Conservation (phyloP, 1,140 invertebrate species). For the Agrypnia vestita region DNA sequence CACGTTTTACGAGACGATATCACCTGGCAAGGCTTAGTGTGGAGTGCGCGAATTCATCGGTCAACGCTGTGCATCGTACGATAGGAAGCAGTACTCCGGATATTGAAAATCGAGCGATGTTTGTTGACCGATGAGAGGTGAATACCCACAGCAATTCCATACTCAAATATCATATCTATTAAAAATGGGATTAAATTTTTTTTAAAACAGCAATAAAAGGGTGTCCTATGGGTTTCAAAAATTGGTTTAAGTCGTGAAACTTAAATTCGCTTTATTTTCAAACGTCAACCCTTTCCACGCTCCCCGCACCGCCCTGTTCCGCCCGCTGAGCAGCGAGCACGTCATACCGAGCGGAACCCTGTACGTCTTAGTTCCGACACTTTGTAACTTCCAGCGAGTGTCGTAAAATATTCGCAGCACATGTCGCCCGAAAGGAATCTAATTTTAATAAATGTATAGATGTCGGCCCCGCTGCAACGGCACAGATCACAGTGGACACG, state of each 20-base stretch:
- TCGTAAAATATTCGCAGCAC: slow-evolving; percentile 58
- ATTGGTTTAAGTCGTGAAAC: neutral
- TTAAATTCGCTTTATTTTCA: neutral
- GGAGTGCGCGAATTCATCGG: too few species aligned
- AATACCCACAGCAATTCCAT: too few species aligned
- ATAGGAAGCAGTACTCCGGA: too few species aligned
- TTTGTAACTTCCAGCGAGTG: slow-evolving; percentile 29
- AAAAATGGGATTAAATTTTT: too few species aligned
- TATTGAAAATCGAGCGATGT: too few species aligned
- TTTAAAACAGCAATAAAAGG: too few species aligned
- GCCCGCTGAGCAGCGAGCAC: neutral
- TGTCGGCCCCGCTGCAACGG: neutral
- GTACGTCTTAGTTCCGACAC: slow-evolving; percentile 23
- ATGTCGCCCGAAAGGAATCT: slow-evolving; percentile 58
- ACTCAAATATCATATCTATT: too few species aligned
- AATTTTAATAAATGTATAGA: slow-evolving; percentile 57
- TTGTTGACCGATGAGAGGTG: too few species aligned
- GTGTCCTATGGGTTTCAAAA: neutral
- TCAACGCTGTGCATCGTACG: too few species aligned
- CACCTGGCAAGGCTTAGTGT: too few species aligned
- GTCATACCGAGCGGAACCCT: neutral
- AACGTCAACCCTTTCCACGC: neutral
- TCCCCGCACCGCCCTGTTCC: neutral
- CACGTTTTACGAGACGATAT: too few species aligned
- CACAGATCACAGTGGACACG: neutral